Percentiles rank a stretch among this genome's conserved stretches.
phyloP scores from a whole-genome alignment of 2,113 vertebrate genomes.

The Lucifuga dentata region DNA sequence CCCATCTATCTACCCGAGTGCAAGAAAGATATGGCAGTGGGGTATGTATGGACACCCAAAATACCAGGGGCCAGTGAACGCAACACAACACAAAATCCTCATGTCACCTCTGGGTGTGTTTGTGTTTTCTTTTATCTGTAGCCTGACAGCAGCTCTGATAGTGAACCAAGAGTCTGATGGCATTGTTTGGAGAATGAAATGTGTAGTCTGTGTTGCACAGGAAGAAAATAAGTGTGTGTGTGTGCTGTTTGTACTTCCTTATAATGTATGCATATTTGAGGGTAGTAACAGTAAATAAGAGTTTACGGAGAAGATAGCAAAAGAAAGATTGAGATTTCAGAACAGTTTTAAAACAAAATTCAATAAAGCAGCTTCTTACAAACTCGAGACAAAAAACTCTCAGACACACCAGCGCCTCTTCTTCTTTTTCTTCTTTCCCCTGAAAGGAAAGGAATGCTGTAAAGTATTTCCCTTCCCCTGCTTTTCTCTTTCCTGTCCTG shows the following conservation, averaged over 20 bases:
- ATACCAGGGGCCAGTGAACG: constrained; percentile 15
- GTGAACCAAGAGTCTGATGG: neutral
- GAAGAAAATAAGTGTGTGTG: neutral
- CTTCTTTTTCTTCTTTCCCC: constrained; percentile 16
- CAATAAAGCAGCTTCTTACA: neutral
- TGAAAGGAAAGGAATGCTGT: constrained; percentile 68
- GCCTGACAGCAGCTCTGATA: neutral
- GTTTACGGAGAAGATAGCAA: neutral
- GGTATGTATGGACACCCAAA: neutral
- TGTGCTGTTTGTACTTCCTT: neutral
- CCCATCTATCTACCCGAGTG: neutral
- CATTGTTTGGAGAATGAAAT: neutral
- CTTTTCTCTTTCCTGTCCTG: constrained; percentile 19
- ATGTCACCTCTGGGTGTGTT: neutral
- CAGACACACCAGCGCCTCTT: neutral
- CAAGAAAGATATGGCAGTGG: constrained; percentile 4
- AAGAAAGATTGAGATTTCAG: neutral
- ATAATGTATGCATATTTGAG: neutral
- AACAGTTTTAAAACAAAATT: neutral
- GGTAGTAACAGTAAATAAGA: neutral
- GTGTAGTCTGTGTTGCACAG: neutral
- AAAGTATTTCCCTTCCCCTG: constrained; percentile 1
- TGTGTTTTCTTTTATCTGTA: neutral
- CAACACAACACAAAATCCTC: neutral
- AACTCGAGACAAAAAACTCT: neutral